Evolutionary conservation across 2,888 invertebrate genomes (phyloP), one percentile per base, ranked within the genome.

Genomic region (Lasioglossum vierecki): DNA sequence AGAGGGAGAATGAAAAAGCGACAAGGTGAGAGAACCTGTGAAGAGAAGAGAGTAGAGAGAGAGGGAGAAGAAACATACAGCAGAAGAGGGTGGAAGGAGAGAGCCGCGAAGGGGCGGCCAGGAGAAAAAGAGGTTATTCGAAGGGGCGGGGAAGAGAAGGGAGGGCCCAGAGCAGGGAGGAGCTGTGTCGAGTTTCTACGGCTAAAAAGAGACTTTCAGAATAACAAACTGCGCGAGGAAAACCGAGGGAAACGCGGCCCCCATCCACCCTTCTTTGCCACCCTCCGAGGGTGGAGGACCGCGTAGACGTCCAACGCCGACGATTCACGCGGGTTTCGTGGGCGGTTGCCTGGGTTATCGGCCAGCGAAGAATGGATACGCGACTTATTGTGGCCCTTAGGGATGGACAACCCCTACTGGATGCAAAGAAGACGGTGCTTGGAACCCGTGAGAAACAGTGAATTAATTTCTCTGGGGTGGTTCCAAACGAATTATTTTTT

Each of bases 141-240:
- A 81, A 79, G 72, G 78, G 87, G 46, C 39, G 53, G 66, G 70
- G 73, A 26, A 22, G 75, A 49, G 70, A 83, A 66, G 74, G 78
- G 75, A n/a, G 83, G 79, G 84, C 72, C 73, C 86, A 86, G 88
- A 85, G 89, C 39, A 39, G 68, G 68, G 68, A 68, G 68, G 68
- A 68, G 90, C 90, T 92, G 93, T 91, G 93, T 93, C 91, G 91
- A 91, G 92, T 93, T 94, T 93, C 92, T 91, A 90, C 88, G 89
- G 89, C 88, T 89, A 89, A 92, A 93, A 90, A 88, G 91, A 90
- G 90, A 91, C 91, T 92, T 93, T 89, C 86, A 91, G 92, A 91
- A 92, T 93, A 93, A 93, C 93, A 93, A 93, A 93, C 91, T 92
- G 87, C 89, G 86, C 89, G 86, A 83, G 83, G 86, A 88, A 89